These are phyloP conservation scores for Myrmecophaga tridactyla DNA, from an alignment of 2,113 vertebrate species.

Conservation along the genomic window DNA sequence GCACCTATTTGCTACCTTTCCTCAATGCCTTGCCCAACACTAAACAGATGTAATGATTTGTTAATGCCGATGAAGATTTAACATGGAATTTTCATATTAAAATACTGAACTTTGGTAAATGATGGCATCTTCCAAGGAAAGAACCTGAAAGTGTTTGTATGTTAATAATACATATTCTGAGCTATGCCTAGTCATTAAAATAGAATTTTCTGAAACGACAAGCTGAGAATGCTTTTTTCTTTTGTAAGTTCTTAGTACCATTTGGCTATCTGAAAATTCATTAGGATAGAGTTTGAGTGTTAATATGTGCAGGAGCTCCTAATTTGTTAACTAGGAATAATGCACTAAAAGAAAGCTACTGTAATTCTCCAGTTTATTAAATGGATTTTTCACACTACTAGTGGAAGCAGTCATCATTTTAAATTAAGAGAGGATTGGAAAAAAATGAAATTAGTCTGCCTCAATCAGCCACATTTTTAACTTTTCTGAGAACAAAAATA, in stretches of 20 bases:
- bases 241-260: constrained; percentile 26
- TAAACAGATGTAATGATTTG: neutral
- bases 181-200: constrained; percentile 33
- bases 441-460: constrained; percentile 29
- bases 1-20: neutral
- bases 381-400: neutral
- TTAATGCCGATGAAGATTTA: constrained; percentile 17
- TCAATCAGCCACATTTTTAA: constrained; percentile 9
- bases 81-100: constrained; percentile 28
- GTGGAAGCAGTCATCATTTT: neutral
- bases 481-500: neutral
- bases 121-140: neutral
- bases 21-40: neutral
- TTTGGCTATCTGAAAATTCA: constrained; percentile 29
- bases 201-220: constrained; percentile 38
- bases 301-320: constrained; percentile 39
- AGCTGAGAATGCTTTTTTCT: constrained; percentile 59
- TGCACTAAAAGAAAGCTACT: constrained; percentile 50
- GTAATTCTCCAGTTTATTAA: constrained; percentile 9
- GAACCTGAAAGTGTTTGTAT: neutral
- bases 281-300: constrained; percentile 35
- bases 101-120: constrained; percentile 19
- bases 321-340: constrained; percentile 52
- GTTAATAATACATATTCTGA: constrained; percentile 25
- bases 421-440: neutral